A percentile compares a stretch with the other conserved stretches of the same genome.
Evolutionary conservation across 64 coral and sea anemone genomes (phyloP).

Genomic region (Dendronephthya gigantea): DNA sequence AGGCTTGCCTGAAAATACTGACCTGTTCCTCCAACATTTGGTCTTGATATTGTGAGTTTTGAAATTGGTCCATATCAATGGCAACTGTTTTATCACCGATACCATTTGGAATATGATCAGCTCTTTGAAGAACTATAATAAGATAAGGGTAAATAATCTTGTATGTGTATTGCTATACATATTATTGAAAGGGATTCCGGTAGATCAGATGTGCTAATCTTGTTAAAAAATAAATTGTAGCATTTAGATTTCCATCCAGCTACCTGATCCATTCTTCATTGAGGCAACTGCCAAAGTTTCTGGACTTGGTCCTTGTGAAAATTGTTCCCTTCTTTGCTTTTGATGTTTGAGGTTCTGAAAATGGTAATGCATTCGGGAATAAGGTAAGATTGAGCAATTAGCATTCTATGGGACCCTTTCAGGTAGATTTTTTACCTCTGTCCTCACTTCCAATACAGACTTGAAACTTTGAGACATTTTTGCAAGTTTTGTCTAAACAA

Average conservation of each 20-base stretch:
- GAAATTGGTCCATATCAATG: conserved; percentile 12
- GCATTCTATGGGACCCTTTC: not conserved
- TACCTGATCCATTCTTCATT: conserved; percentile 64
- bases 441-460: conserved; percentile 85
- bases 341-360: conserved; percentile 92
- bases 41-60: not conserved
- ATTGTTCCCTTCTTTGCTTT: conserved; percentile 92
- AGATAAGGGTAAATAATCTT: not conserved
- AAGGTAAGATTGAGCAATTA: not conserved
- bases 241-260: no score
- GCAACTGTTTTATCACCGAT: not conserved
- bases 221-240: no score
- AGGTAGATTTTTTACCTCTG: conserved; percentile 43
- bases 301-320: conserved; percentile 69
- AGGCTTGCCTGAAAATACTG: not conserved
- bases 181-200: not conserved
- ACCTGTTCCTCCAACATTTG: conserved; percentile 54
- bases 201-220: no score
- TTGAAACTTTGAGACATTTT: conserved; percentile 98
- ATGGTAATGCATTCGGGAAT: not conserved
- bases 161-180: not conserved
- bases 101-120: not conserved
- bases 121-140: not conserved
- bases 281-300: conserved; percentile 48
- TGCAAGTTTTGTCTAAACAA: conserved; percentile 72